A percentile compares a stretch with the other conserved stretches of the same genome.
Evolutionary conservation across 1,140 invertebrate genomes (phyloP).

Genomic region (Campoletis sonorensis): DNA sequence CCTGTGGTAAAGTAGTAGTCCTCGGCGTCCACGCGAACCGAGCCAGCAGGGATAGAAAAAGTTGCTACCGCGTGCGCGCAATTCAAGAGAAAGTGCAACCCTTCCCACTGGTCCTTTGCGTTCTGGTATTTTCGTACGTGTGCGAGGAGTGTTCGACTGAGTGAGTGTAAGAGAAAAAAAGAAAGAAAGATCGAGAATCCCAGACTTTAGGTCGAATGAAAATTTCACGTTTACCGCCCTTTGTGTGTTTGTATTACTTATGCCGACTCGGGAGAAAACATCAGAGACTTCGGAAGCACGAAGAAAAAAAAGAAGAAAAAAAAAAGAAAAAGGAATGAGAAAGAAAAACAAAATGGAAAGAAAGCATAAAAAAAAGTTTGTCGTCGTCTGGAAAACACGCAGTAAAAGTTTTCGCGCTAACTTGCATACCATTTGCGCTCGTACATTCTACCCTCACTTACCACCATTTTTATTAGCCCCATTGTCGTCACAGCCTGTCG

Average conservation of each 20-base stretch:
- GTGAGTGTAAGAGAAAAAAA: not conserved
- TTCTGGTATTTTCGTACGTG: not conserved
- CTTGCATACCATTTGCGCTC: not conserved
- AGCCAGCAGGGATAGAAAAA: constrained; percentile 18
- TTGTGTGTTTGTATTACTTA: constrained; percentile 33
- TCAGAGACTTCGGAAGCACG: constrained; percentile 1
- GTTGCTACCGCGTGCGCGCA: constrained; percentile 33
- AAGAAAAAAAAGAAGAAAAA: not conserved
- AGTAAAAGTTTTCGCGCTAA: constrained; percentile 5
- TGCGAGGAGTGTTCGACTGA: no score
- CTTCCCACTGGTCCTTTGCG: not conserved
- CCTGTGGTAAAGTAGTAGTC: not conserved
- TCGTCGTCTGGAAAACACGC: constrained; percentile 30
- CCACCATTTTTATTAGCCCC: not conserved
- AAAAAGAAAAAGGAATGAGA: not conserved
- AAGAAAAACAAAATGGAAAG: not conserved
- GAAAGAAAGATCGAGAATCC: not conserved
- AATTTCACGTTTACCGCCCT: constrained; percentile 24
- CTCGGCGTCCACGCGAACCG: constrained; percentile 17
- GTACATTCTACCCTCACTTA: not conserved
- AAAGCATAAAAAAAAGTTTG: constrained; percentile 25
- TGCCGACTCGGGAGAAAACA: constrained; percentile 8
- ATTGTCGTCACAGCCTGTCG: not conserved
- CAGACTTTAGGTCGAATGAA: constrained; percentile 5
- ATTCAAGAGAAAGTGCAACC: constrained; percentile 40